Evolutionary conservation across 1,140 invertebrate species (phyloP).

Genomic region (Ptiloglossa arizonensis): DNA sequence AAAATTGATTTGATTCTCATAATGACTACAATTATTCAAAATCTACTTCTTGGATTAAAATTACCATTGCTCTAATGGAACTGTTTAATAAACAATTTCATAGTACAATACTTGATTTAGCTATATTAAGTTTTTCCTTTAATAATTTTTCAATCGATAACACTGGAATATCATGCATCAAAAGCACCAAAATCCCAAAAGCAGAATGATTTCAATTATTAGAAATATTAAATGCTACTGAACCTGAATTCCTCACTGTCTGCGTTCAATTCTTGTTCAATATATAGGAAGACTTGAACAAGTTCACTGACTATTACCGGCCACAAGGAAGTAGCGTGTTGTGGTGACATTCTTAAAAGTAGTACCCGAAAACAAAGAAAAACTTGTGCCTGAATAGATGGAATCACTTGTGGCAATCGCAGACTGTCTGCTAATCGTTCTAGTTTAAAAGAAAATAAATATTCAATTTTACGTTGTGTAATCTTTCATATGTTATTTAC

Average conservation of each 20-base stretch:
- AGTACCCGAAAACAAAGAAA: constrained; percentile 96
- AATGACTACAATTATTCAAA: too few relatives aligned
- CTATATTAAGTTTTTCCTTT: neutral
- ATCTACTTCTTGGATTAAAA: too few relatives aligned
- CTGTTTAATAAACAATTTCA: neutral
- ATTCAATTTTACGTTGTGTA: constrained; percentile 20
- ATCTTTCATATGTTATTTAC: neutral
- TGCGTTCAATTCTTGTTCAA: constrained; percentile 92
- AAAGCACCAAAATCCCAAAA: constrained; percentile 56
- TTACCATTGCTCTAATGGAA: too few relatives aligned
- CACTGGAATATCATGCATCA: constrained; percentile 41
- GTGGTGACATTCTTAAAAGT: constrained; percentile 92
- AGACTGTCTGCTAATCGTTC: constrained; percentile 94
- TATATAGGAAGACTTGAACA: constrained; percentile 94
- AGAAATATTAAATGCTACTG: neutral
- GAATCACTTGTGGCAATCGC: constrained; percentile 89
- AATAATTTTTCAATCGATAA: neutral
- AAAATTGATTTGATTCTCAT: neutral
- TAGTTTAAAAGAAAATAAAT: constrained; percentile 75
- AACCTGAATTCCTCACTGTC: constrained; percentile 92
- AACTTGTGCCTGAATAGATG: constrained; percentile 93
- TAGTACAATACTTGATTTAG: neutral
- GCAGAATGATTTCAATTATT: constrained; percentile 20
- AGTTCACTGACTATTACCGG: constrained; percentile 97
- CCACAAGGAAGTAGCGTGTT: constrained; percentile 95